Evolutionary conservation across 2,797 vertebrate genomes (phyloP).

Genomic region (Naso thynnoides): DNA sequence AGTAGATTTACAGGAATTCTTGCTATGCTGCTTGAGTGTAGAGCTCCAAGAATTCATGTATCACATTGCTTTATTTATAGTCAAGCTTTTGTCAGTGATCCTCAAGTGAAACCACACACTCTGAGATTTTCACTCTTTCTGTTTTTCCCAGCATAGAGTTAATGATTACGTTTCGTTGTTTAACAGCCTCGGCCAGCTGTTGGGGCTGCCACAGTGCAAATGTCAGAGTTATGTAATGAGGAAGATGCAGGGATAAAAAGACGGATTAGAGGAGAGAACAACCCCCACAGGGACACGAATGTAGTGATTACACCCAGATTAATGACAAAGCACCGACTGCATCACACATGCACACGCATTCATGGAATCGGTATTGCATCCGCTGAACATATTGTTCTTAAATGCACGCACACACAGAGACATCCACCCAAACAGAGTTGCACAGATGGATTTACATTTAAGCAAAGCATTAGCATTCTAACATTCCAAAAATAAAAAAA

Average conservation of each 20-base stretch:
- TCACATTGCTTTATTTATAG: constrained; percentile 28
- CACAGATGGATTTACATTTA: neutral
- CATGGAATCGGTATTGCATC: neutral
- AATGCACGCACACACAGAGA: neutral
- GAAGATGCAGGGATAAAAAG: constrained; percentile 70
- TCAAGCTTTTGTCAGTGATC: constrained; percentile 7
- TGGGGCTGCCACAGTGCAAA: constrained; percentile 64
- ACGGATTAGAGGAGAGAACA: constrained; percentile 77
- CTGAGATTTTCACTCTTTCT: constrained; percentile 8
- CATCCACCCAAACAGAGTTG: constrained; percentile 1
- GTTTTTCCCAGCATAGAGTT: constrained; percentile 24
- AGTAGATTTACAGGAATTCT: neutral
- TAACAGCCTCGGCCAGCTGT: constrained; percentile 74
- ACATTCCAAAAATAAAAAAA: neutral
- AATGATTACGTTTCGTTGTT: constrained; percentile 54
- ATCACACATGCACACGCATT: constrained; percentile 30
- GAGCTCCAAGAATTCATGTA: constrained; percentile 16
- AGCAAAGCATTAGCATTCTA: too few species aligned
- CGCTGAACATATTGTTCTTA: constrained; percentile 13
- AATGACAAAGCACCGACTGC: constrained; percentile 63
- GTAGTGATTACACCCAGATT: constrained; percentile 81
- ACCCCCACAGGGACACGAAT: constrained; percentile 65
- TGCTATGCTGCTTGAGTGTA: neutral
- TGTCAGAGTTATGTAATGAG: constrained; percentile 79
- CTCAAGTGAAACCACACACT: constrained; percentile 3